phyloP scores from a whole-genome alignment of 2,113 vertebrate species.

The Madoqua kirkii region DNA sequence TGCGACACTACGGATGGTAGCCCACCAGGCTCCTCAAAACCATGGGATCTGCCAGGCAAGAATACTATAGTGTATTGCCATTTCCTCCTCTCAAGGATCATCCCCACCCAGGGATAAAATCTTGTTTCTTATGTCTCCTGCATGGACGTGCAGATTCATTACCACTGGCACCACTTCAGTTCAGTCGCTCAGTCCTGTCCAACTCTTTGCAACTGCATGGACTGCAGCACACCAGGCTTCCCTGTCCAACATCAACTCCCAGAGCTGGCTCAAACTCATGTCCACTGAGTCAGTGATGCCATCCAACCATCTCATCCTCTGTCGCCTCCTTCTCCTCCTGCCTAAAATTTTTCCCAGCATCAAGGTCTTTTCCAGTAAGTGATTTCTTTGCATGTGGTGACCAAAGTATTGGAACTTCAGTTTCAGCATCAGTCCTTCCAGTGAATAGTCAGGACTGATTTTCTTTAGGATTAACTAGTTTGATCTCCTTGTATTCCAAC shows the following conservation, averaged over 20 bases:
- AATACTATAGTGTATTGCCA: background rate
- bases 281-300: background rate
- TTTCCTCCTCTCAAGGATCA: background rate
- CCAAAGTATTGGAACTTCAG: background rate
- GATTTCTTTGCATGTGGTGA: background rate
- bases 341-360: background rate
- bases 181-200: background rate
- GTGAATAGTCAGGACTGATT: background rate
- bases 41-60: background rate
- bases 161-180: background rate
- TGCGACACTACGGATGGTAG: background rate
- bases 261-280: background rate
- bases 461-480: background rate
- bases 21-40: background rate
- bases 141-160: background rate
- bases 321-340: background rate
- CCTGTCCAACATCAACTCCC: background rate
- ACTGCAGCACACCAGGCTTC: background rate
- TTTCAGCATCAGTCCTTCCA: background rate
- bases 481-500: background rate
- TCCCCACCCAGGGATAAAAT: background rate
- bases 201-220: fast-evolving
- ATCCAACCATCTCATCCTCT: background rate
- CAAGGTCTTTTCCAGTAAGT: background rate
- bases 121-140: background rate